Evolutionary conservation across 2,113 vertebrate species (phyloP), one percentile per base, ranked within the genome.

Genomic region (Petrocephalus microphthalmus): DNA sequence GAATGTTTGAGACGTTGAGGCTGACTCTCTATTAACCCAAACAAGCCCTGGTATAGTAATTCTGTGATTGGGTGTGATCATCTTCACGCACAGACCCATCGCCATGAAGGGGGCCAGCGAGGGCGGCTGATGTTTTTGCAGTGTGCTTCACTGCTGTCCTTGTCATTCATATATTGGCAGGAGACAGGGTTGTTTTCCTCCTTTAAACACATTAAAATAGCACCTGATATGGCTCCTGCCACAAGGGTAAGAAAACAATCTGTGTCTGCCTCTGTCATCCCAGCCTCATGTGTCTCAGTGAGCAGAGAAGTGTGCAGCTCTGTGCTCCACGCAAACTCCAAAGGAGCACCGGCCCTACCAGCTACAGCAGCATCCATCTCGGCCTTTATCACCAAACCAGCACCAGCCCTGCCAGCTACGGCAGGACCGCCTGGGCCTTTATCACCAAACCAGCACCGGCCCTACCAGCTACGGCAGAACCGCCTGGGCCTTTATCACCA

Each of bases 191-290:
- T 90, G 91, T 93, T 93, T 94, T 95, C 93, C 90, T 93, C 90
- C 92, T 92, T 94, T 92, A 93, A 91, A 93, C 90, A 81, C 92
- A 95, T 95, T 96, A 95, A 95, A 95, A 94, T 92, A 95, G 94
- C 94, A 95, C 93, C 93, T 83, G 93, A 96, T 95, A 95, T 64
- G 87, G 93, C 93, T 93, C 93, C 92, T 91, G 93, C 92, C 89
- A 91, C 89, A 89, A 94, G 95, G 92, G 94, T 93, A 94, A 91
- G 93, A 95, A 95, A 95, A 95, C 94, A 95, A 94, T 94, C 91
- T 90, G 91, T 88, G 91, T 89, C 71, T 89, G 91, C 91, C 93
- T 95, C 92, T 89, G 94, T 93, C 92, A 94, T 94, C 51, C 89
- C 94, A 92, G 88, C 93, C 89, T 91, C 91, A 94, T 93, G 93